phyloP scores from a whole-genome alignment of 2,888 invertebrate species.

The Meteorus colon region DNA sequence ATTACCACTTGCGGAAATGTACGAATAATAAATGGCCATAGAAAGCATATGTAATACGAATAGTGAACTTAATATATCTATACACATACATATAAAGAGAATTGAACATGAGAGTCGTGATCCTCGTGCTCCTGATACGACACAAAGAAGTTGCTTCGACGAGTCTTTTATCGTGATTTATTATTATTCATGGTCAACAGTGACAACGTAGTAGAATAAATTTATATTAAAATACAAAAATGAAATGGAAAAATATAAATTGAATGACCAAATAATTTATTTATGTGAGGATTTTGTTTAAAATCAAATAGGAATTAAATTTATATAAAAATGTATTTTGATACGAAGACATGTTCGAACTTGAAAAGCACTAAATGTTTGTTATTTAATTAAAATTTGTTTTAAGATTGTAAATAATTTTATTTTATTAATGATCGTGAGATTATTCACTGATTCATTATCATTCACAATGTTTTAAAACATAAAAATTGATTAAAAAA shows the following conservation, averaged over 20 bases:
- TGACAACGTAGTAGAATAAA: constrained; percentile 26
- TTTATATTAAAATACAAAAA: not conserved
- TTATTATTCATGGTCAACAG: constrained; percentile 54
- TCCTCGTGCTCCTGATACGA: constrained; percentile 64
- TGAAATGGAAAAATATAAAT: not conserved
- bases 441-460: too few relatives aligned
- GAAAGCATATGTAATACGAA: constrained; percentile 19
- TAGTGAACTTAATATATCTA: constrained; percentile 29
- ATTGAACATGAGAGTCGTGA: constrained; percentile 68
- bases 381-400: too few relatives aligned
- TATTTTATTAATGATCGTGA: too few relatives aligned
- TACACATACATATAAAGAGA: constrained; percentile 22
- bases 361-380: too few relatives aligned
- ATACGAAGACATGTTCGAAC: too few relatives aligned
- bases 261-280: not conserved
- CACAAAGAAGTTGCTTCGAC: constrained; percentile 39
- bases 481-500: too few relatives aligned
- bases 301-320: too few relatives aligned
- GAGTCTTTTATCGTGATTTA: constrained; percentile 54
- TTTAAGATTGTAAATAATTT: too few relatives aligned
- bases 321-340: too few relatives aligned
- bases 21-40: constrained; percentile 40
- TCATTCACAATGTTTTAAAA: too few relatives aligned
- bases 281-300: too few relatives aligned
- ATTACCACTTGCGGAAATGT: constrained; percentile 38